Percentiles rank a stretch among this genome's conserved stretches.
These are phyloP conservation scores for Pyralis farinalis DNA, from an alignment of 2,888 invertebrate genomes.

Conservation along the genomic window DNA sequence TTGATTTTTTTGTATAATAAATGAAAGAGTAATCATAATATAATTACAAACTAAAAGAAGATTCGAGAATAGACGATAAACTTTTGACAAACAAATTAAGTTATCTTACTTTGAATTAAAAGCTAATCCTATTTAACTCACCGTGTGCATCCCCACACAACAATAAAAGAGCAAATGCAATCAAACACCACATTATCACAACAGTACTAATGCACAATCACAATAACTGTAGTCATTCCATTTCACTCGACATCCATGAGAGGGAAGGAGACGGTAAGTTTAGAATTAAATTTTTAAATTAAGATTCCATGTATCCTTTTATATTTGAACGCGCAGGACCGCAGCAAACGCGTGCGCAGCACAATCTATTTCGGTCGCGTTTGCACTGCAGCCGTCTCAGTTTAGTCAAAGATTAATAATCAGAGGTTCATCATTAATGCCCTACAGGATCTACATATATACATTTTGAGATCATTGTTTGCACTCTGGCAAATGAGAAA, in stretches of 20 bases:
- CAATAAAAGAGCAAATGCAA: conserved; percentile 25
- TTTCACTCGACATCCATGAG: conserved; percentile 24
- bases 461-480: no score
- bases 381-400: conserved; percentile 54
- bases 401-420: conserved; percentile 52
- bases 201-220: conserved; percentile 10
- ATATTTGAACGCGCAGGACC: conserved; percentile 46
- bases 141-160: conserved; percentile 26
- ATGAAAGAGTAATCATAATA: no score
- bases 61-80: no score
- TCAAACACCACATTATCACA: conserved; percentile 31
- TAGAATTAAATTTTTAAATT: conserved; percentile 30
- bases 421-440: not conserved
- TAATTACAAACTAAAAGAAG: no score
- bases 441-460: no score
- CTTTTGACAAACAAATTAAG: no score
- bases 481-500: no score
- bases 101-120: no score
- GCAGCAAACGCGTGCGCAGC: conserved; percentile 44
- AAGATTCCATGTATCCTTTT: conserved; percentile 50
- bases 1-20: no score
- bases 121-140: conserved; percentile 21
- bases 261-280: conserved; percentile 15
- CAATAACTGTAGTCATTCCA: conserved; percentile 18
- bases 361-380: conserved; percentile 68